Evolutionary conservation across 2,888 invertebrate genomes (phyloP).

Genomic region (Meiosimyza platycephala): DNA sequence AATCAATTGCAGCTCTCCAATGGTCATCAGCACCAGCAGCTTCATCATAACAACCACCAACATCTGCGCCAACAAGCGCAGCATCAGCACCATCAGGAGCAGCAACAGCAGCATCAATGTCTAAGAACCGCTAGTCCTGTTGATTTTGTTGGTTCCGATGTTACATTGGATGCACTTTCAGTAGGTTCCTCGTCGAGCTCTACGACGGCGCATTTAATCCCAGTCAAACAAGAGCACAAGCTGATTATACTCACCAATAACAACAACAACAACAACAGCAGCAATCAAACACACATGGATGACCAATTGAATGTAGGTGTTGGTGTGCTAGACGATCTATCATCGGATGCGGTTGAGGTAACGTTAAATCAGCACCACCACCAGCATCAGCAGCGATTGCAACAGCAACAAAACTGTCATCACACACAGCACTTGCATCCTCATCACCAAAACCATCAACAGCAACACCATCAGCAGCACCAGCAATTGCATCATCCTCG

Average conservation of each 20-base stretch:
- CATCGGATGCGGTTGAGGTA: constrained; percentile 57
- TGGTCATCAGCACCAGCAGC: constrained; percentile 17
- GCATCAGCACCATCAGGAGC: constrained; percentile 46
- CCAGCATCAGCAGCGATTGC: constrained; percentile 47
- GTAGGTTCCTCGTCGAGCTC: constrained; percentile 49
- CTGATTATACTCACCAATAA: constrained; percentile 51
- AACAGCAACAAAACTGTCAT: constrained; percentile 47
- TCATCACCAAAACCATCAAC: constrained; percentile 37
- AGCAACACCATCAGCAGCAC: constrained; percentile 36
- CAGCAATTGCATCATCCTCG: constrained; percentile 33
- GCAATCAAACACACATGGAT: constrained; percentile 10
- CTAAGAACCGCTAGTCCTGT: constrained; percentile 51
- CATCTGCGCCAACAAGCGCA: constrained; percentile 23
- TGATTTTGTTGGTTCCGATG: constrained; percentile 56
- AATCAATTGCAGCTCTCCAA: constrained; percentile 40
- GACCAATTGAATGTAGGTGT: constrained; percentile 21
- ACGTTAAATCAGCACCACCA: constrained; percentile 59
- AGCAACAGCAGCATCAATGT: constrained; percentile 48
- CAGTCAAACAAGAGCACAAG: constrained; percentile 61
- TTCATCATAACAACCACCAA: constrained; percentile 46
- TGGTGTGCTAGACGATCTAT: constrained; percentile 53
- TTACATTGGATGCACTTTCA: constrained; percentile 56
- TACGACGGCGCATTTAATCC: constrained; percentile 48
- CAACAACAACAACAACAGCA: constrained; percentile 38
- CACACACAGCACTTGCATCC: constrained; percentile 40